phyloP scores from a whole-genome alignment of 1,140 invertebrate genomes.

The Papilio polyxenes region DNA sequence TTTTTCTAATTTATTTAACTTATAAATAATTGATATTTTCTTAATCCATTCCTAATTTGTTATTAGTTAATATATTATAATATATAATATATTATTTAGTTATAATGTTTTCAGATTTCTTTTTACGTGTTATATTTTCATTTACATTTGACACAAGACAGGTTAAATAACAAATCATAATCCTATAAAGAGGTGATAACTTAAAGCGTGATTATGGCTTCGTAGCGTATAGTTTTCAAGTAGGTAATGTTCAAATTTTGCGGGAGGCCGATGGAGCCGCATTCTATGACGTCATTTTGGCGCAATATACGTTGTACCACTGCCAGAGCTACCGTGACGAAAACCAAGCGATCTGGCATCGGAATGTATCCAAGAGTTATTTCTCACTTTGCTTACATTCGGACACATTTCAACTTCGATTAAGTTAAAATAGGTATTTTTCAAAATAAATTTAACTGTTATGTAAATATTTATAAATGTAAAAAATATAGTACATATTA shows the following conservation, averaged over 20 bases:
- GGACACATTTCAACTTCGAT: not conserved
- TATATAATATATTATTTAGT: too few relatives aligned
- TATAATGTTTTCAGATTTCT: too few relatives aligned
- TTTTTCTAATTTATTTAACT: too few relatives aligned
- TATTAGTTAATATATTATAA: too few relatives aligned
- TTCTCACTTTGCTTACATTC: not conserved
- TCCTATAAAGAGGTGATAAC: slow-evolving; percentile 4
- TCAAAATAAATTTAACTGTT: not conserved
- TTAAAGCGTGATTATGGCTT: slow-evolving; percentile 11
- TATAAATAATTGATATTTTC: too few relatives aligned
- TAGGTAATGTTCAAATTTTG: slow-evolving; percentile 35
- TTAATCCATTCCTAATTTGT: too few relatives aligned
- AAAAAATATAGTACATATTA: too few relatives aligned
- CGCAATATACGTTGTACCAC: slow-evolving; percentile 31
- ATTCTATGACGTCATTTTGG: slow-evolving; percentile 36
- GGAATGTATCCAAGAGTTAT: slow-evolving; percentile 17
- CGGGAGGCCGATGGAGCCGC: slow-evolving; percentile 35
- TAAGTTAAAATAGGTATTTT: not conserved
- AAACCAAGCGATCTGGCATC: slow-evolving; percentile 31
- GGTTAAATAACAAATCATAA: not conserved
- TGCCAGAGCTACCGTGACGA: slow-evolving; percentile 15
- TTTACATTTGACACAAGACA: not conserved
- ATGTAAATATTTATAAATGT: too few relatives aligned
- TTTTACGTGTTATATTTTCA: not conserved
- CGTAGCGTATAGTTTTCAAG: slow-evolving; percentile 30